Evolutionary conservation across 2,888 invertebrate genomes (phyloP), one percentile per base, ranked within the genome.

Genomic region (Pammene aurita): DNA sequence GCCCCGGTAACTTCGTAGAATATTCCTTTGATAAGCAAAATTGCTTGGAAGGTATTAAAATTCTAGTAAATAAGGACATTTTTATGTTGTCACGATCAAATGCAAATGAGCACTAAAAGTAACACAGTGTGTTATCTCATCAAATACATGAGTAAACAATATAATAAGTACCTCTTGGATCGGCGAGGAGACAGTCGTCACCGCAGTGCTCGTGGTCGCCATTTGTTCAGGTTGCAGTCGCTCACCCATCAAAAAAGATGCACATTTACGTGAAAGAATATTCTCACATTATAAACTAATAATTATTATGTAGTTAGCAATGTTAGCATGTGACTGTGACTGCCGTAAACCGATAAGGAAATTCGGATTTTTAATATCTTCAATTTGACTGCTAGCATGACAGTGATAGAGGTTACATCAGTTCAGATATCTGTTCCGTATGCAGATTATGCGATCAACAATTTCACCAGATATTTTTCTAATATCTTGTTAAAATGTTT

Each of bases 131-230:
- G 60, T 69, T 69, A 69, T 69, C 69, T 34, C 41, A 50, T 50
- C 55, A 66, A 48, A 69, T 61, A 66, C 54, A 67, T 50, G 48
- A 71, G 61, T 66, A 68, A 61, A 63, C 64, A 71, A 55, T 61
- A 52, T 6, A 26, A 11, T 57, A 75, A 72, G 78, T 87, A 91
- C 92, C 89, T 92, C 91, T 73, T 86, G 87, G 70, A 83, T 72
- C 76, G 85, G 89, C 56, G 90, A 81, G 54, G 89, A 77, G 66
- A 91, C 86, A 38, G 89, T 90, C 54, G 91, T 80, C 48, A 90
- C 86, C 35, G 90, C 90, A 2, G 92, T 86, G 75, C 92, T 92
- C 42, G 92, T 91, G 48, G 88, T 88, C 65, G 92, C 92, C 92
- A 92, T 92, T 11, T 90, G 87, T 83, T 89, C 86, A 54, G 80